A percentile compares a stretch with the other conserved stretches of the same genome.
These are phyloP conservation scores for Troides helena DNA, from an alignment of 2,888 invertebrate genomes.

Conservation along the genomic window DNA sequence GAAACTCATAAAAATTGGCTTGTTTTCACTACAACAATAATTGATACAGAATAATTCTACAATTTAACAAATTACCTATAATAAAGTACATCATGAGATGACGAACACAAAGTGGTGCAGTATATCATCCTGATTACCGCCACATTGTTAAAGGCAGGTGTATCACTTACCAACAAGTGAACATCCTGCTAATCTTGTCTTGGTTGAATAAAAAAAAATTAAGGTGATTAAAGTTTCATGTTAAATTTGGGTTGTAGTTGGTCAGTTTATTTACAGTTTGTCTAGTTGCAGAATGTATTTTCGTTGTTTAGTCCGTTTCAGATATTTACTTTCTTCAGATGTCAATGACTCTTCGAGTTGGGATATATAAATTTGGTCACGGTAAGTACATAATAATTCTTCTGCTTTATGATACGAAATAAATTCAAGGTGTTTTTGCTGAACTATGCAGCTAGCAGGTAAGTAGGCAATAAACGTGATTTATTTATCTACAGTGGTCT, in stretches of 20 bases:
- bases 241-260: conserved; percentile 14
- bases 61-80: not conserved
- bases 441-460: not conserved
- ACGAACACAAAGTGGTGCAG: conserved; percentile 9
- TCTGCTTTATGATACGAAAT: not conserved
- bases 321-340: conserved; percentile 2
- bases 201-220: not conserved
- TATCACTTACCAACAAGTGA: too few species aligned
- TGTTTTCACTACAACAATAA: conserved; percentile 16
- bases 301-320: not conserved
- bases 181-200: too few species aligned
- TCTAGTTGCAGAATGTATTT: not conserved
- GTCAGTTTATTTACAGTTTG: conserved; percentile 13
- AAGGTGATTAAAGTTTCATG: not conserved
- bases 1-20: conserved; percentile 12
- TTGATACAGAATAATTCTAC: not conserved
- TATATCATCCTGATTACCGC: too few species aligned
- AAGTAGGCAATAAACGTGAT: not conserved
- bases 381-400: conserved; percentile 20
- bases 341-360: not conserved
- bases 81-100: conserved; percentile 1
- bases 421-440: not conserved
- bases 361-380: conserved; percentile 5
- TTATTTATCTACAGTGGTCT: too few species aligned
- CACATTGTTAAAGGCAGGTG: too few species aligned